Evolutionary conservation across 2,797 vertebrate species (phyloP).

Genomic region (Tokudaia tokunoshimensis): DNA sequence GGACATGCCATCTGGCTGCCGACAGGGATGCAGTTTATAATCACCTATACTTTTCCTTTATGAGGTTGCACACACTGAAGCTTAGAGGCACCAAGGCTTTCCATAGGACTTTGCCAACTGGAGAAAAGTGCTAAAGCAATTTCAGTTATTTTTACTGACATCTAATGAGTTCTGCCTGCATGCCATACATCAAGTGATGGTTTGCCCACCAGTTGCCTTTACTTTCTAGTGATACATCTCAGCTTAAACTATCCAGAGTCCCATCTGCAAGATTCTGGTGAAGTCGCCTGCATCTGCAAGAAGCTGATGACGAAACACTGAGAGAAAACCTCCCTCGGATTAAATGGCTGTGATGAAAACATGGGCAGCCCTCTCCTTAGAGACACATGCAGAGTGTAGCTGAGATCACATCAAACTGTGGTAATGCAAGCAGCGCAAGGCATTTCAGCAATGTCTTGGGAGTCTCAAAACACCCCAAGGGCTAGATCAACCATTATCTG

Average conservation of each 20-base stretch:
- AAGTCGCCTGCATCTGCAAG: neutral
- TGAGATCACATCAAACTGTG: neutral
- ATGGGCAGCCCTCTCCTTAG: neutral
- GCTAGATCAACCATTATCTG: neutral
- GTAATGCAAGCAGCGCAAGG: neutral
- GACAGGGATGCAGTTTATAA: conserved; percentile 54
- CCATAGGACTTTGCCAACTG: neutral
- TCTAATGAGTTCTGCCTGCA: neutral
- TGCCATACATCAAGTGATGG: neutral
- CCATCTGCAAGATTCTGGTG: neutral
- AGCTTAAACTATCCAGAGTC: neutral
- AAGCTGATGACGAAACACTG: no score
- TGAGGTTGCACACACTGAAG: conserved; percentile 21
- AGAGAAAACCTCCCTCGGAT: neutral
- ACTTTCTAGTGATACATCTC: neutral
- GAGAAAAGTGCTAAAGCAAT: neutral
- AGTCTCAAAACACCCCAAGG: neutral
- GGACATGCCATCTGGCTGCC: conserved; percentile 59
- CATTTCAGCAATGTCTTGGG: neutral
- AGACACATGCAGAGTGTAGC: neutral
- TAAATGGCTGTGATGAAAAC: neutral
- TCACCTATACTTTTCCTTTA: conserved; percentile 64
- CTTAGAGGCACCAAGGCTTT: neutral
- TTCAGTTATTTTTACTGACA: neutral
- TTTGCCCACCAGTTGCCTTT: neutral